Base-by-base conservation (phyloP, 1,140 invertebrate genomes). In the Marisa cornuarietis region DNA sequence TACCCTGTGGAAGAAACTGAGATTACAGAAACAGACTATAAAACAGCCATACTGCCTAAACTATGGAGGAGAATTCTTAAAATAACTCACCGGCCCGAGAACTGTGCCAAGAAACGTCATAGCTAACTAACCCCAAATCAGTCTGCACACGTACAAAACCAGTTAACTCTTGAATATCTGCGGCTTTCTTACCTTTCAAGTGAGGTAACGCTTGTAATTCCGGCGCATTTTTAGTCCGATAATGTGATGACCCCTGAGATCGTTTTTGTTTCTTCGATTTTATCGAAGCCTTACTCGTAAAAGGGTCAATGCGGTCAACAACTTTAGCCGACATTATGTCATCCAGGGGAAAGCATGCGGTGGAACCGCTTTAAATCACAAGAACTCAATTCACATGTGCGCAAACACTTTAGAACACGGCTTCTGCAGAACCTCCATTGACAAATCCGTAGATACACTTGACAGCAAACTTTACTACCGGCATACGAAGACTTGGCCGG, bases 231-330 rank as follows among this genome's bases (percentile, higher is more conserved):
- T 91, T 90, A 81, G 89, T 89, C 81, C 90, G 85, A 86, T 91
- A 91, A 87, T 91, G 91, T 79, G 91, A 91, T 76, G 90, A 91
- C 78, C 91, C 91, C 83, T 91, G 90, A 83, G 89, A 90, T 85
- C 90, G 84, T 86, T 91, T 91, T 83, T 91, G 90, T 83, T 91
- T 91, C 85, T 90, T 91, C 61, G 89, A 87, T 86, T 91, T 91
- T 69, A 91, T 88, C 68, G 89, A 85, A 77, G 85, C 86, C 83
- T 91, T 91, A 78, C 85, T 90, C 26, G 89, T 87, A 82, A 91
- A 91, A 24, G 90, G 90, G 83, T 91, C 90, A 79, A 91, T 90
- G 73, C 87, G 88, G 82, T 90, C 90, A 72, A 86, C 86, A 71
- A 87, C 82, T 84, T 90, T 90, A 58, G 89, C 85, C 76, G 89